Evolutionary conservation across 2,113 vertebrate genomes (phyloP), one percentile per base, ranked within the genome.

Genomic region (Sclerurus mexicanus): DNA sequence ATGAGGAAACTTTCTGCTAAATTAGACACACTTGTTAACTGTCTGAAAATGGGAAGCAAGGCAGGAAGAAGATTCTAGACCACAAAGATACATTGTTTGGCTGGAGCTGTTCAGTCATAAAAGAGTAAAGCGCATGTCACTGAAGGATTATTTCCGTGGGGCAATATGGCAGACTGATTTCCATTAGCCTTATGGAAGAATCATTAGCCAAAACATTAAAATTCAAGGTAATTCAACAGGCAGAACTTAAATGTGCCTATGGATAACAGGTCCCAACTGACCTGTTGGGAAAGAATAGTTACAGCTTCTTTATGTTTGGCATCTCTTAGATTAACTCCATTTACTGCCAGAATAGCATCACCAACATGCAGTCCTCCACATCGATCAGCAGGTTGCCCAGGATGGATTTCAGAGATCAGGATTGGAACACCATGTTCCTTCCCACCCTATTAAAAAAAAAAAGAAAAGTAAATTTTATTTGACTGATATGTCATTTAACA

Each of bases 271-370:
- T 49, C 19, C 14, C 79, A 62, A 88, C 60, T 92, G 88, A 99
- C 99, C 99, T 99, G 99, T 72, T 99, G 99, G 20, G 99, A 99
- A 92, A 99, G 98, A 93, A 99, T 99, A 95, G 99, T 99, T 63
- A 99, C 99, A 12, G 99, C 99, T 98, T 99, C 99, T 98, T 99
- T 99, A 97, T 99, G 99, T 85, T 99, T 99, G 81, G 99, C 99
- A 83, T 99, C 99, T 82, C 99, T 98, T 90, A 99, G 94, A 94
- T 99, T 99, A 95, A 99, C 99, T 92, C 99, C 99, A 92, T 99
- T 99, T 84, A 99, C 99, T 33, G 99, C 99, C 56, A 99, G 95
- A 97, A 99, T 98, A 89, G 99, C 99, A 66, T 99, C 99, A 42
- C 99, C 99, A 14, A 99, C 99, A 22, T 99, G 99, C 9, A 99